A percentile compares a stretch with the other conserved stretches of the same genome.
These are phyloP conservation scores for Corbicula japonica DNA, from an alignment of 2,888 invertebrate genomes.

Conservation along the genomic window DNA sequence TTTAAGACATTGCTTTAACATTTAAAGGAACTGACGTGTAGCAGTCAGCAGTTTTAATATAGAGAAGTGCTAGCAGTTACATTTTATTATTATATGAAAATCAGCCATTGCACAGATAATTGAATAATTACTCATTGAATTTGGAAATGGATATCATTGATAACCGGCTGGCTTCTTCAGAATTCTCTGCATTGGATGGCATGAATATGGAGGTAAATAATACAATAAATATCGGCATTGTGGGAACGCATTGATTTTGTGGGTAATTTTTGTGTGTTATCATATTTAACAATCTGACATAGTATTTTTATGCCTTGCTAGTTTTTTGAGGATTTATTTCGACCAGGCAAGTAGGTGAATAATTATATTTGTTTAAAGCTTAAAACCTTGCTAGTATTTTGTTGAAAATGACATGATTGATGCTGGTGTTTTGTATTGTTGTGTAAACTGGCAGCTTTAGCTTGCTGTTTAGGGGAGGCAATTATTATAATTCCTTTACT, in stretches of 20 bases:
- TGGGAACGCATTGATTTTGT: neutral
- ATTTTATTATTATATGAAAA: no score
- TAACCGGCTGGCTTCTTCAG: conserved; percentile 21
- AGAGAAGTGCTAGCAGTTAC: neutral
- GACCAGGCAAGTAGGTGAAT: neutral
- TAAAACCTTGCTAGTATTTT: neutral
- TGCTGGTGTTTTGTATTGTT: no score
- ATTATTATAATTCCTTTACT: no score
- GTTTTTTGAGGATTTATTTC: neutral
- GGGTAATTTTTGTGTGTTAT: neutral
- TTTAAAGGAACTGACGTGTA: neutral
- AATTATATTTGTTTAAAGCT: neutral
- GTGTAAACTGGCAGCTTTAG: no score
- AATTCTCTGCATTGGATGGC: conserved; percentile 21
- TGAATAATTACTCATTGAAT: neutral
- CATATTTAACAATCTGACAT: neutral
- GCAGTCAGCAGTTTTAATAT: neutral
- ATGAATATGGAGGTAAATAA: conserved; percentile 36
- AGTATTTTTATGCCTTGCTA: neutral
- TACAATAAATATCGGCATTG: neutral
- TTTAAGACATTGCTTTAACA: no score
- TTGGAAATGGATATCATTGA: conserved; percentile 37
- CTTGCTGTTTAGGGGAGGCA: no score
- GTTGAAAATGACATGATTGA: no score
- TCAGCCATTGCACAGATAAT: neutral